Evolutionary conservation across 2,113 vertebrate genomes (phyloP).

Genomic region (Anas platyrhynchos): DNA sequence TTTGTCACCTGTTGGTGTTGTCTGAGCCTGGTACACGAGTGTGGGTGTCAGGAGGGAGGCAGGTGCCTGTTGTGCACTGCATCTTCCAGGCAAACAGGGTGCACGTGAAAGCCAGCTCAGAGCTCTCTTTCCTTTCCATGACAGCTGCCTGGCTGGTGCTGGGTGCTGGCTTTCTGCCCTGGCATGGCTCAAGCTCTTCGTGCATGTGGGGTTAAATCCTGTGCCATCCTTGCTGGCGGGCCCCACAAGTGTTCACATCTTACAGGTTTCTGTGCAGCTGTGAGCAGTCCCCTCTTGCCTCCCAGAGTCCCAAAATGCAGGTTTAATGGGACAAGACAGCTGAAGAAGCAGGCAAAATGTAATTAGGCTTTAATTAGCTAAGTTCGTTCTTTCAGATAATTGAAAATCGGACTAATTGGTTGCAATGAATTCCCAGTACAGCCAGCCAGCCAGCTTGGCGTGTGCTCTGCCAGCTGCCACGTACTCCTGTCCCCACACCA

Average conservation of each 20-base stretch:
- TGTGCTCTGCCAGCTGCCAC: not conserved
- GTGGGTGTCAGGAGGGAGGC: not conserved
- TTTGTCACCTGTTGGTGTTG: not conserved
- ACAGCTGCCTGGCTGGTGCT: not conserved
- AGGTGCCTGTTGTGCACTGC: not conserved
- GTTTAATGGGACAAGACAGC: conserved; percentile 43
- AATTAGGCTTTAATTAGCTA: conserved; percentile 58
- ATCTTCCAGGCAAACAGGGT: not conserved
- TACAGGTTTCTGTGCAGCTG: conserved; percentile 8
- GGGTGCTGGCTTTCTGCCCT: not conserved
- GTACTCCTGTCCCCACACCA: not conserved
- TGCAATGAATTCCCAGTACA: conserved; percentile 29
- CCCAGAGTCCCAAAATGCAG: not conserved
- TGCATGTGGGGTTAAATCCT: not conserved
- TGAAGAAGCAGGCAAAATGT: conserved; percentile 39
- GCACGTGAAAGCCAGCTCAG: not conserved
- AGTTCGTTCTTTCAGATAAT: conserved; percentile 42
- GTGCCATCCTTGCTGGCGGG: not conserved
- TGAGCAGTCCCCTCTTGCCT: not conserved
- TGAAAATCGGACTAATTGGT: conserved; percentile 51
- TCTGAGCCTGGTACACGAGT: rapidly evolving
- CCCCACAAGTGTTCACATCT: not conserved
- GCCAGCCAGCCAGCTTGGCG: not conserved
- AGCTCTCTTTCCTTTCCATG: not conserved
- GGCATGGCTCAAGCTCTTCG: not conserved